phyloP scores from a whole-genome alignment of 2,888 invertebrate genomes.

The Agonum fuliginosum region DNA sequence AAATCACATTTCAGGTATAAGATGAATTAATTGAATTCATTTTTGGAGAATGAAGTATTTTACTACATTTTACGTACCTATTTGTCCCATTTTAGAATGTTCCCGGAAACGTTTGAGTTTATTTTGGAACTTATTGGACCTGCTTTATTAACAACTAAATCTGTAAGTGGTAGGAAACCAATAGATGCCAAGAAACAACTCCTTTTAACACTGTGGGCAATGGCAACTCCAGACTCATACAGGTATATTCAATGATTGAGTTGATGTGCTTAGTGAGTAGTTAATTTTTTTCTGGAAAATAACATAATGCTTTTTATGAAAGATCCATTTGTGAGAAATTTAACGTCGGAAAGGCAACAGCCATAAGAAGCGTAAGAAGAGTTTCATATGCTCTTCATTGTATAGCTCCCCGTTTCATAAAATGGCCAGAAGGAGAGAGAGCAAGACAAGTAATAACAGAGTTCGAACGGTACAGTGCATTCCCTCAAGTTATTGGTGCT shows the following conservation, averaged over 20 bases:
- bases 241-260: neutral
- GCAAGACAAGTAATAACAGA: neutral
- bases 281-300: neutral
- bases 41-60: neutral
- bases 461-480: neutral
- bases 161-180: too few relatives aligned
- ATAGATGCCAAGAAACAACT: too few relatives aligned
- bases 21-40: neutral
- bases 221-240: neutral
- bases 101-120: neutral
- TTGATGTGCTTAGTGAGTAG: neutral
- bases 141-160: neutral
- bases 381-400: neutral
- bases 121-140: neutral
- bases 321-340: neutral
- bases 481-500: neutral
- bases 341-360: neutral
- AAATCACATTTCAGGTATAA: neutral
- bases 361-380: neutral
- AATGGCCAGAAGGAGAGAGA: neutral
- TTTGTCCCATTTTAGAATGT: neutral
- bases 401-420: neutral
- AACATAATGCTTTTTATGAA: neutral
- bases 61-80: neutral
- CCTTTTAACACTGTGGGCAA: neutral